Conservation (phyloP, 2,113 vertebrate genomes). For the Trachemys scripta region DNA sequence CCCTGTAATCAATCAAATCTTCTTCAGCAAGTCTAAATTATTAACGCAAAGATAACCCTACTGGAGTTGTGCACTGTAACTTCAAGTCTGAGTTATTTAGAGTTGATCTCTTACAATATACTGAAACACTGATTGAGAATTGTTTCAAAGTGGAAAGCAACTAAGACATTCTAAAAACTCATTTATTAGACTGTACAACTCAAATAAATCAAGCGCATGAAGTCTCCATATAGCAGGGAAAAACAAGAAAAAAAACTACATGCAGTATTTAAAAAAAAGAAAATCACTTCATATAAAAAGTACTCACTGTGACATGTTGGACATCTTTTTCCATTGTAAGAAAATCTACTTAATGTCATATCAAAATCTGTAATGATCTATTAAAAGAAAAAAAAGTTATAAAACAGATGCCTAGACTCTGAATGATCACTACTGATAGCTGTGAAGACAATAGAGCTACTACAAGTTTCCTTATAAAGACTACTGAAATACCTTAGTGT, state of each 20-base stretch:
- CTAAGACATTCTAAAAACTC: neutral
- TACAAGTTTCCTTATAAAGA: slow-evolving; percentile 6
- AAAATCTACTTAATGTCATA: slow-evolving; percentile 98
- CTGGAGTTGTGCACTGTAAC: neutral
- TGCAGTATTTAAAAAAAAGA: neutral
- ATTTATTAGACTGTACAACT: neutral
- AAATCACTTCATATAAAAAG: neutral
- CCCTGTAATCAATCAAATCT: neutral
- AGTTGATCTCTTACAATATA: too few species aligned
- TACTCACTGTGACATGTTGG: slow-evolving; percentile 97
- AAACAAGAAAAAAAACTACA: neutral
- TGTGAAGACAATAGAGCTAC: neutral
- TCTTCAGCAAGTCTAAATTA: neutral
- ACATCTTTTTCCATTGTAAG: slow-evolving; percentile 92
- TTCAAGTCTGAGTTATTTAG: too few species aligned
- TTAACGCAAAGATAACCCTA: neutral
- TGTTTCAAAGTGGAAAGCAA: neutral
- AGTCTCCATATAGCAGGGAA: neutral
- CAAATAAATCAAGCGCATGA: neutral
- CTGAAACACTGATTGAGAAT: neutral
- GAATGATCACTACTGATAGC: slow-evolving; percentile 1
- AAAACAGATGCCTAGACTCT: slow-evolving; percentile 47
- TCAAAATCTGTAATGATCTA: slow-evolving; percentile 99
- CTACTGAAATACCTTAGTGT: neutral
- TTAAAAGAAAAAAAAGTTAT: slow-evolving; percentile 70